phyloP scores from a whole-genome alignment of 2,888 invertebrate genomes.

The Scaptomyza parva region DNA sequence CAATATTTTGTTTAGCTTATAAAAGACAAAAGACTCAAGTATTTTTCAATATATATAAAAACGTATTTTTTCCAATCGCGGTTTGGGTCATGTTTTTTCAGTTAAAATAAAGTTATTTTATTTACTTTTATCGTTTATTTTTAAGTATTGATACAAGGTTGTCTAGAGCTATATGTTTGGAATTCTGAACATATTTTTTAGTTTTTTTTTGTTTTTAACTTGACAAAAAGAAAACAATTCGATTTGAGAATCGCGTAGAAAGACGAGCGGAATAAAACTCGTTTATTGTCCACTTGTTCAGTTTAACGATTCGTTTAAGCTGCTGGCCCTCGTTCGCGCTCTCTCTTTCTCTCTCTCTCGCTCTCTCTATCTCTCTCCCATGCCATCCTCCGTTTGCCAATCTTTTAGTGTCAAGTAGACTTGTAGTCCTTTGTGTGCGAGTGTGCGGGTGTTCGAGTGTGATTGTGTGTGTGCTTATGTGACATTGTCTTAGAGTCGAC shows the following conservation, averaged over 20 bases:
- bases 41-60: no score
- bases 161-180: neutral
- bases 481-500: conserved; percentile 30
- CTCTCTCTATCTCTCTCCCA: neutral
- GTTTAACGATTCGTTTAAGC: conserved; percentile 25
- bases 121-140: neutral
- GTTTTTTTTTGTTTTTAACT: neutral
- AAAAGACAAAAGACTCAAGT: no score
- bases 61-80: no score
- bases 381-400: neutral
- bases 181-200: neutral
- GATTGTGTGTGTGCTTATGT: conserved; percentile 20
- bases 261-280: neutral
- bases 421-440: neutral
- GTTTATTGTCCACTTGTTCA: conserved; percentile 2
- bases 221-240: neutral
- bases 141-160: neutral
- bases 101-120: no score
- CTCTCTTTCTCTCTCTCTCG: neutral
- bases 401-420: neutral
- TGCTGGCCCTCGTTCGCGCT: no score
- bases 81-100: no score
- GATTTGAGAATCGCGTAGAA: conserved; percentile 18
- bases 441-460: no score
- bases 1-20: no score